Percentiles rank a stretch among this genome's conserved stretches.
phyloP scores from a whole-genome alignment of 2,888 invertebrate genomes.

The Quadroppia sp. region DNA sequence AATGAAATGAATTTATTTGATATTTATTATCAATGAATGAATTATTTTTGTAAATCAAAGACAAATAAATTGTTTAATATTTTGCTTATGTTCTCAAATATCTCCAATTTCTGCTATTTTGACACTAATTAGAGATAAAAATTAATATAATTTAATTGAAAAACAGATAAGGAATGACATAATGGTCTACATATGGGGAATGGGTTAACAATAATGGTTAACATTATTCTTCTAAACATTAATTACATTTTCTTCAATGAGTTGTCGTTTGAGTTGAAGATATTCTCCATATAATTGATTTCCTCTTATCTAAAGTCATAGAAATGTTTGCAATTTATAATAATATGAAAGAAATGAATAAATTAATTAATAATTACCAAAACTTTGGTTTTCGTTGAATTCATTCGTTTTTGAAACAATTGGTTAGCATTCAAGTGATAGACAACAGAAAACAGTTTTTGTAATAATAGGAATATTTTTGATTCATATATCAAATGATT shows the following conservation, averaged over 20 bases:
- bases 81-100: too few relatives aligned
- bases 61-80: too few relatives aligned
- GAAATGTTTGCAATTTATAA: neutral
- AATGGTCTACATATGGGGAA: too few relatives aligned
- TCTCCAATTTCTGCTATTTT: too few relatives aligned
- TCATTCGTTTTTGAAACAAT: neutral
- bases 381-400: neutral
- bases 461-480: constrained; percentile 80
- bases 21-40: too few relatives aligned
- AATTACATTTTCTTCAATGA: neutral
- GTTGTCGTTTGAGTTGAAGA: neutral
- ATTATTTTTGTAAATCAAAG: too few relatives aligned
- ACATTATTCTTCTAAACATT: too few relatives aligned
- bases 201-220: too few relatives aligned
- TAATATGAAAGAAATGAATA: neutral
- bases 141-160: too few relatives aligned
- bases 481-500: constrained; percentile 66
- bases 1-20: too few relatives aligned
- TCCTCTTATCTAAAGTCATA: neutral
- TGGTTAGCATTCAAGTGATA: neutral
- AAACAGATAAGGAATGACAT: too few relatives aligned
- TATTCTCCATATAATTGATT: neutral
- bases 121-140: too few relatives aligned
- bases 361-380: neutral
- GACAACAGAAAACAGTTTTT: neutral